phyloP scores from a whole-genome alignment of 2,113 vertebrate species.

The Passerina amoena region DNA sequence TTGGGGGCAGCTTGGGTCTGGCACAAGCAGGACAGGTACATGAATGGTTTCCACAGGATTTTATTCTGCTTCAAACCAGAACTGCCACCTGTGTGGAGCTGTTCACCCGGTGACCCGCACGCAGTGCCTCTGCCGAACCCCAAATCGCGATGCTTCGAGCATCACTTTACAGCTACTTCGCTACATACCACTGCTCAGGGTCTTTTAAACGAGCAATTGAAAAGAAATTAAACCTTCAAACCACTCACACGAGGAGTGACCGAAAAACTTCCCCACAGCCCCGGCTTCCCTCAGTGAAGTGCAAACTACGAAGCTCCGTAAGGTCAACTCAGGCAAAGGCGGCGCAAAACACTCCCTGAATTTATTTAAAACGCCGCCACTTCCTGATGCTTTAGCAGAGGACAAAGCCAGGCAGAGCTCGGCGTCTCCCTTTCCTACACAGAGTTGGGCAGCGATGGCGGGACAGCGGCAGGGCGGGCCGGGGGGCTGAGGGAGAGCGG shows the following conservation, averaged over 20 bases:
- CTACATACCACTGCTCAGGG: accelerated
- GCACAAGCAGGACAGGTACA: accelerated
- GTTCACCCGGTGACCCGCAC: accelerated
- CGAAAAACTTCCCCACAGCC: neutral
- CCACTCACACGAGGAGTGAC: accelerated
- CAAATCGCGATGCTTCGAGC: accelerated
- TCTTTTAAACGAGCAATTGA: neutral
- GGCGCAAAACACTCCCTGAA: accelerated
- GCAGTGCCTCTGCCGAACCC: accelerated
- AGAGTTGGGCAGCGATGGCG: accelerated
- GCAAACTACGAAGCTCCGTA: accelerated
- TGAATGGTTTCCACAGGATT: accelerated
- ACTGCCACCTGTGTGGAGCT: accelerated
- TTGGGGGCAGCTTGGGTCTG: too few relatives aligned
- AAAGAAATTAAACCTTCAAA: neutral
- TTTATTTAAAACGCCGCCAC: neutral
- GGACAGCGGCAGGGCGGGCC: neutral
- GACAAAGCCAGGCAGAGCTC: neutral
- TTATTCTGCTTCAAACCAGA: neutral
- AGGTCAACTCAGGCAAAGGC: too few relatives aligned
- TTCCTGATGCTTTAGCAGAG: neutral
- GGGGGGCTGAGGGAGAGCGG: neutral
- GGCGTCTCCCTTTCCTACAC: neutral
- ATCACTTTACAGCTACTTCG: accelerated
- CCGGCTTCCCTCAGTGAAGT: accelerated